phyloP scores from a whole-genome alignment of 1,140 invertebrate genomes.

The Lepidurus apus region DNA sequence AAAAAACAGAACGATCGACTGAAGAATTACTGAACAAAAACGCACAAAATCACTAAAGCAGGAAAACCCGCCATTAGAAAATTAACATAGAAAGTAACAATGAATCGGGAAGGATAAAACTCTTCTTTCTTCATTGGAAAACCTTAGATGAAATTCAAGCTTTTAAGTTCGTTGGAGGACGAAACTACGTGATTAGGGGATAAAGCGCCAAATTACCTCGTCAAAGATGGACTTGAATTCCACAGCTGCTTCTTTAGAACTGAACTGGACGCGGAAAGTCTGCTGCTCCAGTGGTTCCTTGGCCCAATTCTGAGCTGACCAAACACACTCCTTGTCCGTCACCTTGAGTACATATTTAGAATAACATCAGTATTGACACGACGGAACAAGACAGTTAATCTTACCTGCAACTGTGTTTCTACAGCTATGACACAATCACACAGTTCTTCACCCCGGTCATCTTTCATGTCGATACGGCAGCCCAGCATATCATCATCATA shows the following conservation, averaged over 20 bases:
- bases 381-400: constrained; percentile 31
- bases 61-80: too few species aligned
- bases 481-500: constrained; percentile 51
- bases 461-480: constrained; percentile 46
- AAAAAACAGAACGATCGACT: background rate
- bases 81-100: too few species aligned
- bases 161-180: background rate
- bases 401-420: constrained; percentile 47
- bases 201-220: constrained; percentile 43
- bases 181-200: background rate
- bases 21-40: too few species aligned
- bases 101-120: too few species aligned
- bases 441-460: constrained; percentile 45
- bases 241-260: constrained; percentile 43
- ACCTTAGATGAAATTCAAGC: background rate
- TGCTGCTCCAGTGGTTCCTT: constrained; percentile 43
- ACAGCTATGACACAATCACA: constrained; percentile 51
- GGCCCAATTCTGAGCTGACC: constrained; percentile 50
- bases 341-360: constrained; percentile 41
- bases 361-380: constrained; percentile 28
- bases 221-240: constrained; percentile 48
- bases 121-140: too few species aligned
- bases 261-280: constrained; percentile 48
- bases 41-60: too few species aligned
- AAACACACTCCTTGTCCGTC: constrained; percentile 47